Evolutionary conservation across 2,888 invertebrate genomes (phyloP).

Genomic region (Heliconius ethilla): DNA sequence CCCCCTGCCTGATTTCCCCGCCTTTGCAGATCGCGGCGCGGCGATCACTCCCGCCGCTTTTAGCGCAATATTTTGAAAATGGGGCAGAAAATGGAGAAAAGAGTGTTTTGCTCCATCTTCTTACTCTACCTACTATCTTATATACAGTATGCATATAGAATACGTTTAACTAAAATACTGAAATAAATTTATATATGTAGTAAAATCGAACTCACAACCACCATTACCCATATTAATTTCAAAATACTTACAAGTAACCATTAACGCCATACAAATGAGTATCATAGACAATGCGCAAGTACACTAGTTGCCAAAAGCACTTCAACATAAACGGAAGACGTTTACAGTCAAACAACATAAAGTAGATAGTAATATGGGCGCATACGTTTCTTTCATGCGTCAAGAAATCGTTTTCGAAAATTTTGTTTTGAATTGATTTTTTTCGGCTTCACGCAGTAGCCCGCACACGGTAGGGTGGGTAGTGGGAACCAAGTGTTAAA

Average conservation of each 20-base stretch:
- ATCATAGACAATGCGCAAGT: neutral
- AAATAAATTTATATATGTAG: neutral
- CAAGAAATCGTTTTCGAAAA: too few relatives aligned
- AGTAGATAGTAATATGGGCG: conserved; percentile 5
- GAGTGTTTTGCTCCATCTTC: too few relatives aligned
- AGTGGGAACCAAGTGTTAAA: too few relatives aligned
- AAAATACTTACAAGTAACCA: neutral
- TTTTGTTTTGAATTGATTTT: neutral
- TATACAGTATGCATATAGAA: neutral
- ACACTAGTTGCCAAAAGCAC: conserved; percentile 17
- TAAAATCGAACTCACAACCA: neutral
- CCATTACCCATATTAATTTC: neutral
- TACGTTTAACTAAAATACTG: neutral
- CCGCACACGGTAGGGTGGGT: too few relatives aligned
- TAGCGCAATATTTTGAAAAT: too few relatives aligned
- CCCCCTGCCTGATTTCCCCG: too few relatives aligned
- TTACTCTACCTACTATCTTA: neutral
- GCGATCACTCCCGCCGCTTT: too few relatives aligned
- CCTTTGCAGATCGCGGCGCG: too few relatives aligned
- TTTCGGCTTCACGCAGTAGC: too few relatives aligned
- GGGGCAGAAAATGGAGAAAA: too few relatives aligned
- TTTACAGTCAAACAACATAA: conserved; percentile 5
- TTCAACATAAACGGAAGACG: conserved; percentile 16
- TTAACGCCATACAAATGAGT: conserved; percentile 1
- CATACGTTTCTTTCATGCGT: neutral